A percentile compares a stretch with the other conserved stretches of the same genome.
These are phyloP conservation scores for Drosophila heteroneura DNA, from an alignment of 2,888 invertebrate species.

Conservation along the genomic window DNA sequence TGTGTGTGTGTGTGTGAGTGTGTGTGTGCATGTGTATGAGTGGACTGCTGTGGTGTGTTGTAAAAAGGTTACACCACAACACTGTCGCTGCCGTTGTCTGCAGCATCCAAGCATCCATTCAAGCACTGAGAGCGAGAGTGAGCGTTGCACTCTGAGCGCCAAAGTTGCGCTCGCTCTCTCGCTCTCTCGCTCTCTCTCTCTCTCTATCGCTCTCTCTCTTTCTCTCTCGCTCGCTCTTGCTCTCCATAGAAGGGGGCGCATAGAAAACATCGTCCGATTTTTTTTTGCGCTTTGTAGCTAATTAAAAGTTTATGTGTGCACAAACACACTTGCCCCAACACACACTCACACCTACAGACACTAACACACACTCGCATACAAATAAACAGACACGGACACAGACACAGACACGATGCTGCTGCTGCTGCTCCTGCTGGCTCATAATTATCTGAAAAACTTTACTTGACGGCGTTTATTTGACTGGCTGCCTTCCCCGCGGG, in stretches of 20 bases:
- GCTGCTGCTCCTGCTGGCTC: slow-evolving; percentile 49
- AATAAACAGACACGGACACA: slow-evolving; percentile 11
- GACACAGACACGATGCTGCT: slow-evolving; percentile 3
- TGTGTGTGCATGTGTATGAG: slow-evolving; percentile 23
- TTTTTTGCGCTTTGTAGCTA: slow-evolving; percentile 78
- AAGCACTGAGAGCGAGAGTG: slow-evolving; percentile 7
- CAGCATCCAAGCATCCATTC: slow-evolving; percentile 17
- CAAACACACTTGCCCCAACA: slow-evolving; percentile 34
- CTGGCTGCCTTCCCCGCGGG: slow-evolving; percentile 68
- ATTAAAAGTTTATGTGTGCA: slow-evolving; percentile 75
- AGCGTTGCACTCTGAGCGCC: background rate
- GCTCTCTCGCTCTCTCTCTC: background rate
- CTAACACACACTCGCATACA: slow-evolving; percentile 27
- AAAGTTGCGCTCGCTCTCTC: background rate
- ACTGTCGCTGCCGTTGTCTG: slow-evolving; percentile 4
- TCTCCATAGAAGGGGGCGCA: slow-evolving; percentile 15
- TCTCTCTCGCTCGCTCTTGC: slow-evolving; percentile 14
- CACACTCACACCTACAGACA: slow-evolving; percentile 13
- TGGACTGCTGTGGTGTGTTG: slow-evolving; percentile 63
- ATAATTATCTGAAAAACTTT: slow-evolving; percentile 77
- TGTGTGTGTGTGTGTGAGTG: slow-evolving; percentile 11
- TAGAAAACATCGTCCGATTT: slow-evolving; percentile 58
- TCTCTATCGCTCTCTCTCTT: background rate
- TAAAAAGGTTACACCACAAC: slow-evolving; percentile 66
- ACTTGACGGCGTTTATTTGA: slow-evolving; percentile 79